A percentile compares a stretch with the other conserved stretches of the same genome.
These are phyloP conservation scores for Eulemur macaco DNA, from an alignment of 2,113 vertebrate genomes.

Conservation along the genomic window DNA sequence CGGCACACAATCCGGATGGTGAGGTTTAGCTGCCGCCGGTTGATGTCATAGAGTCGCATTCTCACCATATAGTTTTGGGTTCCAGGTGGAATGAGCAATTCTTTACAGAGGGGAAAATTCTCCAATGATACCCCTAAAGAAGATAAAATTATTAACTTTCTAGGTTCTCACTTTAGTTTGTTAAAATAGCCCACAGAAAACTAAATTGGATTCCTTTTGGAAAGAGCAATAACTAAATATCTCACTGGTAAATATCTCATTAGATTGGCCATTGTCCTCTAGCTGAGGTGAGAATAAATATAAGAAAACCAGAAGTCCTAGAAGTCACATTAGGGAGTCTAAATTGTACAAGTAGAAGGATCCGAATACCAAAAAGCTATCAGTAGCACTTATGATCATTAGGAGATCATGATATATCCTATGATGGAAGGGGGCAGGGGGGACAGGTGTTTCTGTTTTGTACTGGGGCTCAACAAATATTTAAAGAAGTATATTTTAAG, in stretches of 20 bases:
- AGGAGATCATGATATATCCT: background rate
- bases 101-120: conserved; percentile 94
- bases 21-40: conserved; percentile 91
- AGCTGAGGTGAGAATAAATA: background rate
- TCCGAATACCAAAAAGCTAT: background rate
- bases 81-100: conserved; percentile 95
- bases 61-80: conserved; percentile 97
- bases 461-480: background rate
- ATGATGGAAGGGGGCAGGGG: background rate
- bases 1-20: conserved; percentile 95
- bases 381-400: background rate
- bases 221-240: background rate
- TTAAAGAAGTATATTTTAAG: background rate
- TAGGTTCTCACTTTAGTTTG: background rate
- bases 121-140: conserved; percentile 91
- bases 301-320: background rate
- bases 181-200: background rate
- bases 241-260: background rate
- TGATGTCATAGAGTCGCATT: conserved; percentile 94
- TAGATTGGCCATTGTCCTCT: background rate
- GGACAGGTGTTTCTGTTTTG: background rate
- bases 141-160: background rate
- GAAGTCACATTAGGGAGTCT: background rate
- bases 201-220: background rate
- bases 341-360: background rate